Percentiles rank a stretch among this genome's conserved stretches.
phyloP scores from a whole-genome alignment of 1,140 invertebrate genomes.

The Zaprionus taronus region DNA sequence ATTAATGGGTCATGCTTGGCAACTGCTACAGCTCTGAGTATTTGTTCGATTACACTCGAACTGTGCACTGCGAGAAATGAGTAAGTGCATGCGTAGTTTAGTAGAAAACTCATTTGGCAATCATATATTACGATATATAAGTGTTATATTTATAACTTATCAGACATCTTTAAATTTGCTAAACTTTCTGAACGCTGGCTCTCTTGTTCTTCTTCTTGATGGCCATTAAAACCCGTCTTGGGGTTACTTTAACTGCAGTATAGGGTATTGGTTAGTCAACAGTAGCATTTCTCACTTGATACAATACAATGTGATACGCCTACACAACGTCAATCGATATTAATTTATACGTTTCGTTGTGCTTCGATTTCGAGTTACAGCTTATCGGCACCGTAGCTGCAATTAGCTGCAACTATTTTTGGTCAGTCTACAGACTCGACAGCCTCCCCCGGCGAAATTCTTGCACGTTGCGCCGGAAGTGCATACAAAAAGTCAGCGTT shows the following conservation, averaged over 20 bases:
- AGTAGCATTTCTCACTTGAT: background rate
- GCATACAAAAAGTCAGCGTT: constrained; percentile 58
- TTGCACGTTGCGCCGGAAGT: constrained; percentile 53
- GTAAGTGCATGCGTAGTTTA: background rate
- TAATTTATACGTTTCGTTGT: constrained; percentile 7
- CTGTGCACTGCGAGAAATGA: background rate
- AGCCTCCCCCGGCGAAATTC: constrained; percentile 6
- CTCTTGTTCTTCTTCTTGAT: too few relatives aligned
- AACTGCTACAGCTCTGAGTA: background rate
- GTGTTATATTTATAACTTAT: too few relatives aligned
- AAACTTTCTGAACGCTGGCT: too few relatives aligned
- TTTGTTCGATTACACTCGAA: background rate
- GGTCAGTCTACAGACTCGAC: constrained; percentile 38
- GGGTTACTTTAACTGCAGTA: too few relatives aligned
- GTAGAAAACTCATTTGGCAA: background rate
- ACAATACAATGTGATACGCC: background rate
- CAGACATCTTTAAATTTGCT: too few relatives aligned
- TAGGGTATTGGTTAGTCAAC: background rate
- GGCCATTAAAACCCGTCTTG: too few relatives aligned
- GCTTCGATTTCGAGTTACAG: constrained; percentile 6
- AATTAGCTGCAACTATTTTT: constrained; percentile 61
- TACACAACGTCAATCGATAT: background rate
- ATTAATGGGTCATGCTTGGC: constrained; percentile 36
- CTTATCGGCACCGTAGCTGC: constrained; percentile 24
- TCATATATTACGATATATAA: too few relatives aligned